Evolutionary conservation across 1,140 invertebrate genomes (phyloP).

Genomic region (Melitaea cinxia): DNA sequence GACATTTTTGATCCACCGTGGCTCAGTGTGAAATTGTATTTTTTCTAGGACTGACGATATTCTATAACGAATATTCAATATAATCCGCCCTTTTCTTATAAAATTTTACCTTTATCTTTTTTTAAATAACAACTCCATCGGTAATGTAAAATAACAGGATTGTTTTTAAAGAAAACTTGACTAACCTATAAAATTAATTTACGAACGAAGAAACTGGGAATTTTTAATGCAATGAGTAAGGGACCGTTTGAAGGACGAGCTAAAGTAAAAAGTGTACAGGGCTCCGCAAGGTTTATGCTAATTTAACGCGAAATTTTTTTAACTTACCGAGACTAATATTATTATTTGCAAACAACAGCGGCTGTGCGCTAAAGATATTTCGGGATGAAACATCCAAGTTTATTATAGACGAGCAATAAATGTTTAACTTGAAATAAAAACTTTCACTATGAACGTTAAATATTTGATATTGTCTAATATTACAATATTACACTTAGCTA

Average conservation of each 20-base stretch:
- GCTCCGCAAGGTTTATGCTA: conserved; percentile 66
- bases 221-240: conserved; percentile 56
- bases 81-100: background rate
- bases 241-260: conserved; percentile 50
- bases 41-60: conserved; percentile 14
- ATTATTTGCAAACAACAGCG: conserved; percentile 70
- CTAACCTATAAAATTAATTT: conserved; percentile 31
- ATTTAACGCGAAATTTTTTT: conserved; percentile 70
- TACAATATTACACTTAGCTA: conserved; percentile 18
- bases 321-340: conserved; percentile 67
- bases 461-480: conserved; percentile 12
- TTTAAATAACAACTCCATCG: background rate
- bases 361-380: conserved; percentile 45
- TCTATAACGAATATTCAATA: background rate
- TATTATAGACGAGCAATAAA: conserved; percentile 41
- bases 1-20: conserved; percentile 11
- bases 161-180: conserved; percentile 18
- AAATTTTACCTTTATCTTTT: background rate
- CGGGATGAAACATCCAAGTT: conserved; percentile 32
- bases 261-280: conserved; percentile 58
- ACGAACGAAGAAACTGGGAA: conserved; percentile 26
- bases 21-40: conserved; percentile 13
- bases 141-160: conserved; percentile 12
- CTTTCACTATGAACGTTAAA: conserved; percentile 17
- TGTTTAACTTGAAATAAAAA: conserved; percentile 29